A percentile compares a stretch with the other conserved stretches of the same genome.
These are phyloP conservation scores for Bimastos eiseni DNA, from an alignment of 2,888 invertebrate species.

Conservation along the genomic window DNA sequence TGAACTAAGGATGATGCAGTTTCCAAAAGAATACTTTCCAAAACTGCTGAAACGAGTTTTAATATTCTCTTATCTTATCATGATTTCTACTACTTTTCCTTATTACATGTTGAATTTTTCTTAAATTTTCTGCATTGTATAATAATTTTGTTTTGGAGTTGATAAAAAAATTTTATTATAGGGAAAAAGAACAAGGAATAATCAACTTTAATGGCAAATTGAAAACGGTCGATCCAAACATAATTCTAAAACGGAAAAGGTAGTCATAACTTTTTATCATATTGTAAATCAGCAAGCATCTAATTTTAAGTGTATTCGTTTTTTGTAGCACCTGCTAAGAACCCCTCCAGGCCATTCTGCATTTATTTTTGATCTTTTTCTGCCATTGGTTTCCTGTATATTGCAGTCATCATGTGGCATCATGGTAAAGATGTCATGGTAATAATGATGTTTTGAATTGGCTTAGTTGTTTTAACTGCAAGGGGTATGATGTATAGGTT, in stretches of 20 bases:
- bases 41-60: too few relatives aligned
- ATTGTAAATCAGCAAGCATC: neutral
- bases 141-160: too few relatives aligned
- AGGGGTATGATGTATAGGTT: too few relatives aligned
- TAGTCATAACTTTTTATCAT: neutral
- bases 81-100: too few relatives aligned
- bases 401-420: neutral
- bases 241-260: neutral
- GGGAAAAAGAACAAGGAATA: neutral
- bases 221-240: conserved; percentile 1
- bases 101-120: too few relatives aligned
- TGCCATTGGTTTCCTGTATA: neutral
- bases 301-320: neutral
- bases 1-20: too few relatives aligned
- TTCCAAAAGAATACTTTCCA: too few relatives aligned
- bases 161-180: neutral
- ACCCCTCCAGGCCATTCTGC: neutral
- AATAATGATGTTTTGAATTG: neutral
- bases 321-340: too few relatives aligned
- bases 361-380: neutral
- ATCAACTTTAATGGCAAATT: neutral
- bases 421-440: too few relatives aligned
- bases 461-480: neutral
- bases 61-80: too few relatives aligned
- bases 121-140: too few relatives aligned